Evolutionary conservation across 2,888 invertebrate species (phyloP).

Genomic region (Capitulum mitella): DNA sequence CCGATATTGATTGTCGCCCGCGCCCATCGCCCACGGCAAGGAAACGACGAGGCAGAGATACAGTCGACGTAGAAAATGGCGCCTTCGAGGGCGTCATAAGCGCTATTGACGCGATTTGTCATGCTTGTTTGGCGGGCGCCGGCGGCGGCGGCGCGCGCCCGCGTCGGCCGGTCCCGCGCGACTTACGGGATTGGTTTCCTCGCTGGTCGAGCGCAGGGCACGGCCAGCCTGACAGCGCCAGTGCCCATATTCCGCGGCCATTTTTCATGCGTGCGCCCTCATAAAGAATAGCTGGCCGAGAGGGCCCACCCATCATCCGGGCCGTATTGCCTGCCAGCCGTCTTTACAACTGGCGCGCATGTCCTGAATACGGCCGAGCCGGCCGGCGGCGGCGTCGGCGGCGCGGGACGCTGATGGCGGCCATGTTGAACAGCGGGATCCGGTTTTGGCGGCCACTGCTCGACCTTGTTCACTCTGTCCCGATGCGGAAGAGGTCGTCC

Average conservation of each 20-base stretch:
- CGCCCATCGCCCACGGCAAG: too few relatives aligned
- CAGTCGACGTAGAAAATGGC: neutral
- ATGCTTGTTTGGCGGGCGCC: neutral
- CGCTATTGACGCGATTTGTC: neutral
- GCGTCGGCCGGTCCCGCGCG: too few relatives aligned
- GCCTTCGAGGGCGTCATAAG: neutral
- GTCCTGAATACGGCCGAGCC: neutral
- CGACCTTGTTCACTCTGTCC: too few relatives aligned
- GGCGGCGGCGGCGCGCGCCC: too few relatives aligned
- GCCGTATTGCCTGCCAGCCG: constrained; percentile 11
- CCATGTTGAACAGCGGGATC: too few relatives aligned
- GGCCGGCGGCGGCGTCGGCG: neutral
- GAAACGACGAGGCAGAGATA: too few relatives aligned
- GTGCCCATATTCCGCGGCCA: neutral
- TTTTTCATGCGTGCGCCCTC: constrained; percentile 1
- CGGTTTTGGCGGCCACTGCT: too few relatives aligned
- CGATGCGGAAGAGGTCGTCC: too few relatives aligned
- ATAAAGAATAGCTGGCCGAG: constrained; percentile 13
- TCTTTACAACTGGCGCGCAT: neutral
- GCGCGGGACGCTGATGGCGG: neutral
- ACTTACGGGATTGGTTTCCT: neutral
- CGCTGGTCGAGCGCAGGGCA: neutral
- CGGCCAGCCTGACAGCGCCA: neutral
- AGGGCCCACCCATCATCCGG: neutral
- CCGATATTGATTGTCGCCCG: neutral